Evolutionary conservation across 2,797 vertebrate species (phyloP), one percentile per base, ranked within the genome.

Genomic region (Tiaroga cobitis): DNA sequence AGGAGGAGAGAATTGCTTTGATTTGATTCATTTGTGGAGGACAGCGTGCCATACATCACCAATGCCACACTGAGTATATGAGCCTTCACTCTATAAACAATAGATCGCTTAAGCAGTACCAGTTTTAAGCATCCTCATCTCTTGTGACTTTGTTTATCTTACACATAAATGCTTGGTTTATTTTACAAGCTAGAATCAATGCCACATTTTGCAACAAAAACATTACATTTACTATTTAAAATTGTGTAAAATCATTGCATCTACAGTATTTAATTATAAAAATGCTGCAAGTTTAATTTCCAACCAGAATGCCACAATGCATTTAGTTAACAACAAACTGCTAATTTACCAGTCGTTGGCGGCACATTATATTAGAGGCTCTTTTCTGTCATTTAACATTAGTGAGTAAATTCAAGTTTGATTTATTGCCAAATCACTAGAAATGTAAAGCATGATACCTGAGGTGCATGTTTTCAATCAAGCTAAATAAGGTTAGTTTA

Each of bases 1-100:
- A 51, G 51, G 51, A 43, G 67, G 26, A 65, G 67, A 84, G 73
- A 70, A 68, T 76, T 85, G 63, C 72, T 72, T 77, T 80, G 65
- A 80, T 72, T 78, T 70, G 82, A 84, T 87, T 84, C 29, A 78
- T 87, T 84, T 84, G 75, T 67, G 15, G 81, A 80, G 85, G 81
- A 87, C 82, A 70, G 11, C 21, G 19, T 46, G 70, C 34, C 82
- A 72, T 84, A 81, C 61, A 84, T 87, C 78, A 81, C 24, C 26
- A 59, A 49, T 81, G 82, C 39, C 63, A 63, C 34, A 67, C 29
- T 37, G 43, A 78, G 51, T n/a, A 21, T 39, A 63, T 24, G 54
- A 81, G 80, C 85, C 68, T 39, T 63, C 24, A 49, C 19, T 56
- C 21, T 83, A 56, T 80, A 81, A 87, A 84, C 77, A 84, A 87